Evolutionary conservation across 2,797 vertebrate genomes (phyloP).

Genomic region (Sardinella longiceps): DNA sequence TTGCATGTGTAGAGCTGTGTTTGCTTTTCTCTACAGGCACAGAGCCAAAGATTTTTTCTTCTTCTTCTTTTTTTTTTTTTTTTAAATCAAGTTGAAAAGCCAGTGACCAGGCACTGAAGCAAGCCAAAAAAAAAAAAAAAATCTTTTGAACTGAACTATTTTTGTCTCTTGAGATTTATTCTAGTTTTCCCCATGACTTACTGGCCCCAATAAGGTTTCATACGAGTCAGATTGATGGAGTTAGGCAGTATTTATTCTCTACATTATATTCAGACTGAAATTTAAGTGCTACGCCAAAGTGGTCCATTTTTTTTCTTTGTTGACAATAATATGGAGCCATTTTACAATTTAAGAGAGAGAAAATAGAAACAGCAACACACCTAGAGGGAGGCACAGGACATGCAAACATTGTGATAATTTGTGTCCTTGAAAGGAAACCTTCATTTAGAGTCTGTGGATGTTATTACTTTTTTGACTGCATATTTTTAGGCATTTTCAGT

Average conservation of each 20-base stretch:
- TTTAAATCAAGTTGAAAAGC: background rate
- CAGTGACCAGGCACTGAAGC: background rate
- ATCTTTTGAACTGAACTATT: too few relatives aligned
- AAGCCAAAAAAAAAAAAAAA: too few relatives aligned
- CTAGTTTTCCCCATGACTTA: background rate
- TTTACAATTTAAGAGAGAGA: background rate
- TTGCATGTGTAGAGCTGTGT: background rate
- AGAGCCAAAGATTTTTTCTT: too few relatives aligned
- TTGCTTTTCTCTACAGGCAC: background rate
- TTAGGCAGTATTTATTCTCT: background rate
- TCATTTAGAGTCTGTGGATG: background rate
- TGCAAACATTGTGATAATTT: background rate
- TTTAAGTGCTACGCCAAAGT: background rate
- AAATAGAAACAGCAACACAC: background rate
- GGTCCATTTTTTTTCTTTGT: background rate
- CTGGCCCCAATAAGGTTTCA: background rate
- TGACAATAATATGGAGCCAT: background rate
- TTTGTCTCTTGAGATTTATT: background rate
- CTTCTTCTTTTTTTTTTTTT: too few relatives aligned
- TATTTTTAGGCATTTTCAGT: background rate
- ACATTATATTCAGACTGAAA: background rate
- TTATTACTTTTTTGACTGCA: background rate
- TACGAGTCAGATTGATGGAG: background rate
- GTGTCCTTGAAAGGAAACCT: background rate
- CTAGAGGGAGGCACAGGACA: background rate